Base-by-base conservation (phyloP, 1,140 invertebrate species). In the Meloidogyne floridensis region DNA sequence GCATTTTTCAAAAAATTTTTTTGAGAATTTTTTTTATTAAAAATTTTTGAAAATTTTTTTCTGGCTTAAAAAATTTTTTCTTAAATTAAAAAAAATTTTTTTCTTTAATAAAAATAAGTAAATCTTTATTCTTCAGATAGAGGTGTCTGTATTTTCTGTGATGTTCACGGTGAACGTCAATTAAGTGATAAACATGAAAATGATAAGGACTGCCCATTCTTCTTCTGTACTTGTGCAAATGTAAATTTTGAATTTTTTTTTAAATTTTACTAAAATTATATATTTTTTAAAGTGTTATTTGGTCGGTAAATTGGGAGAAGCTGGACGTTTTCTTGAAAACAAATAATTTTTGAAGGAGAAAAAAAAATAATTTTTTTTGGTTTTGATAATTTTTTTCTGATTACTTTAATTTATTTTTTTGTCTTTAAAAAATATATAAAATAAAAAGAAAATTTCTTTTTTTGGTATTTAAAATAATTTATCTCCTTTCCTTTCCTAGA, bases 241-340 rank as follows among this genome's bases (percentile, higher is more conserved):
- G 59, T 65, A n/a, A 65, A n/a, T 65, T 65, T 65, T 2, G 32
- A 32, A 7, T 0, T n/a, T n/a, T n/a, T 65, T 65, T 65, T n/a
- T n/a, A 1, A 54, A 54, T 65, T n/a, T 65, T 65, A n/a, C n/a
- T n/a, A 65, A n/a, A n/a, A 59, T 5, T 15, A 59, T n/a, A 3
- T 15, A 59, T 59, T 59, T 65, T 65, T 65, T 8, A 32, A 32
- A 65, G 59, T 65, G 59, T 65, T 65, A 65, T 18, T 18, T 15
- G 11, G 72, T 73, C 18, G 72, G n/a, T 4, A 47, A 73, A 47
- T 73, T 73, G 42, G 51, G 20, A 73, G 72, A n/a, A 42, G 32
- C 7, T 11, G 72, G 15, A 9, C 5, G 15, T 73, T 73, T 43
- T 47, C 6, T 8, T 73, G 72, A 10, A 18, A 43, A 13, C 0